phyloP scores from a whole-genome alignment of 2,888 invertebrate genomes.

The Rotaria socialis region DNA sequence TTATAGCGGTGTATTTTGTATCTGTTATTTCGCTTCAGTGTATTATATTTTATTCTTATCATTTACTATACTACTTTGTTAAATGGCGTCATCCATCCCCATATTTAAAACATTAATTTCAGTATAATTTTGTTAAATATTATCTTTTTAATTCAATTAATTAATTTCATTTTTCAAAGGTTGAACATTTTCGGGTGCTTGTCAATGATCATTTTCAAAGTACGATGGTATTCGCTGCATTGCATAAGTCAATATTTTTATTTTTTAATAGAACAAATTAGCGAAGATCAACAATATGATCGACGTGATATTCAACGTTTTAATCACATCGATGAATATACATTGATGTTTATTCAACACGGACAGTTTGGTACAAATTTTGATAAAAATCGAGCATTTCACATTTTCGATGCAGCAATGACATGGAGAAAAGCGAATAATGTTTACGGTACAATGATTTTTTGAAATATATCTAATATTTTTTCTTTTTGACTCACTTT shows the following conservation, averaged over 20 bases:
- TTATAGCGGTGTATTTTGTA: background rate
- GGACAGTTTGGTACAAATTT: background rate
- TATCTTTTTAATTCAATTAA: background rate
- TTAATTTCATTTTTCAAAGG: background rate
- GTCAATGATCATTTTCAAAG: background rate
- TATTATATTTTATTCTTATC: background rate
- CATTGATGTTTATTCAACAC: slow-evolving; percentile 15
- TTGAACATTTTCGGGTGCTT: background rate
- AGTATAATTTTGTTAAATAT: background rate
- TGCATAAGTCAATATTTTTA: background rate
- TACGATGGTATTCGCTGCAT: background rate
- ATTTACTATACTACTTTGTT: background rate
- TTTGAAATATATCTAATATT: background rate
- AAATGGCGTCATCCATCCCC: background rate
- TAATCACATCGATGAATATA: background rate
- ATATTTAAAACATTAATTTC: background rate
- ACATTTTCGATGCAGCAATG: background rate
- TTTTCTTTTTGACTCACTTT: background rate
- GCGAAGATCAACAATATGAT: background rate
- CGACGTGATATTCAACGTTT: slow-evolving; percentile 35
- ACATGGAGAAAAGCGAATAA: background rate
- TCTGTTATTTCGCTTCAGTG: background rate
- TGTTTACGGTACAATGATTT: background rate
- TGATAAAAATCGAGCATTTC: slow-evolving; percentile 9
- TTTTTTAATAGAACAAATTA: background rate